Evolutionary conservation across 1,140 invertebrate genomes (phyloP), one percentile per base, ranked within the genome.

Genomic region (Drosophila sulfurigaster): DNA sequence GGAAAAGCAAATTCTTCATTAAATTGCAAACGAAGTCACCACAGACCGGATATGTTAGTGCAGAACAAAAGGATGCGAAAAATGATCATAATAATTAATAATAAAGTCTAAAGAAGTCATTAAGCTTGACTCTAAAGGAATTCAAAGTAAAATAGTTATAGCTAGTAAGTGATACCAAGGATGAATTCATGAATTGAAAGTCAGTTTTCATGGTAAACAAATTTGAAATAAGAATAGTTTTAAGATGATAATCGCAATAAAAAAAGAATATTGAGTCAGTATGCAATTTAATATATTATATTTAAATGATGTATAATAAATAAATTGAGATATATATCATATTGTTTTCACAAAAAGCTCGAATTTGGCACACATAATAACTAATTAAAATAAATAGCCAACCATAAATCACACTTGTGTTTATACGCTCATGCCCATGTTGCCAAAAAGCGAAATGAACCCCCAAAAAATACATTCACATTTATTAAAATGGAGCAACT

Each of bases 401-500:
- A 4, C 1, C 49, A 52, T 52, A 52, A 52, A 52, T 54, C 30
- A 5, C 30, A 54, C 28, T 15, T 35, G n/a, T 43, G 41, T 15
- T 13, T n/a, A 41, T 20, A 41, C 13, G 10, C 1, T 41, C 10
- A 57, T 41, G 38, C 54, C 16, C 54, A 57, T 57, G 54, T 38
- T 38, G 45, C 43, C 46, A 20, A 10, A n/a, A 28, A 51, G 20
- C n/a, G 11, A 10, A 54, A 13, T 30, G 1, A 65, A 58, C 35
- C 35, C 35, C 51, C 5, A 35, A 30, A 63, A 49, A 58, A 0
- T 25, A 25, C 10, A 38, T 8, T 32, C n/a, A 30, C 32, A 49
- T 52, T 51, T 69, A 69, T 75, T 70, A 70, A 70, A 70, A 70
- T 63, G 51, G 28, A 30, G 45, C 45, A 58, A 66, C 54, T 65